Percentiles rank a stretch among this genome's conserved stretches.
Conservation (phyloP, 2,797 vertebrate species). For the Enteromius afrohamiltoni region DNA sequence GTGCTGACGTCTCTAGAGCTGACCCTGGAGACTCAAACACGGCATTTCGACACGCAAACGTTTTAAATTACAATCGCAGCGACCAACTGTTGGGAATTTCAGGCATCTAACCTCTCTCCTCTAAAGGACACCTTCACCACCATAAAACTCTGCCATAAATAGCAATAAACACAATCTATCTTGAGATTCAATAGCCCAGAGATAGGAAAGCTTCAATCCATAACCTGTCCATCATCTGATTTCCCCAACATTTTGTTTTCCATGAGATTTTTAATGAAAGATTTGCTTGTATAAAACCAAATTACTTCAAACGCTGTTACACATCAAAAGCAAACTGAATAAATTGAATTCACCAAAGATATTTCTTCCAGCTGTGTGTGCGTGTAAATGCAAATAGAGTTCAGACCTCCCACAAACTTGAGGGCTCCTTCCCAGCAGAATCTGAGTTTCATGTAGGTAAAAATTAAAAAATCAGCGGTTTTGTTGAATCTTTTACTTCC, state of each 20-base stretch:
- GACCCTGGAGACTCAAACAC: slow-evolving; percentile 8
- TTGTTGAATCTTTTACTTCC: slow-evolving; percentile 49
- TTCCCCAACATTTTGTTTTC: slow-evolving; percentile 15
- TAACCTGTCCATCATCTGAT: slow-evolving; percentile 52
- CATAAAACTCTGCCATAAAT: slow-evolving; percentile 3
- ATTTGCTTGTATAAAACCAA: slow-evolving; percentile 22
- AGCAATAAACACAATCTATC: background rate
- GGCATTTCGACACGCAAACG: background rate
- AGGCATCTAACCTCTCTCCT: slow-evolving; percentile 49
- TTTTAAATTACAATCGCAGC: slow-evolving; percentile 59
- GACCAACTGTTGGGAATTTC: slow-evolving; percentile 55
- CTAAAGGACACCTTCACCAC: background rate
- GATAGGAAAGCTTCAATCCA: slow-evolving; percentile 40
- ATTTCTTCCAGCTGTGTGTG: background rate
- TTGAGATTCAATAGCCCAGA: background rate
- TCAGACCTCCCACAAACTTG: slow-evolving; percentile 21
- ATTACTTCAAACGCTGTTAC: slow-evolving; percentile 7
- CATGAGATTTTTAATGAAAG: slow-evolving; percentile 12
- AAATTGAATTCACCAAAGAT: background rate
- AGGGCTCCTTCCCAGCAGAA: background rate
- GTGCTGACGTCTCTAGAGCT: background rate
- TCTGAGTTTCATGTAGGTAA: slow-evolving; percentile 23
- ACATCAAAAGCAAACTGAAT: slow-evolving; percentile 32
- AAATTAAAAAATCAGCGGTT: slow-evolving; percentile 51
- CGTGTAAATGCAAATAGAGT: slow-evolving; percentile 12